Base-by-base conservation (phyloP, 2,113 vertebrate genomes). In the Willisornis vidua region DNA sequence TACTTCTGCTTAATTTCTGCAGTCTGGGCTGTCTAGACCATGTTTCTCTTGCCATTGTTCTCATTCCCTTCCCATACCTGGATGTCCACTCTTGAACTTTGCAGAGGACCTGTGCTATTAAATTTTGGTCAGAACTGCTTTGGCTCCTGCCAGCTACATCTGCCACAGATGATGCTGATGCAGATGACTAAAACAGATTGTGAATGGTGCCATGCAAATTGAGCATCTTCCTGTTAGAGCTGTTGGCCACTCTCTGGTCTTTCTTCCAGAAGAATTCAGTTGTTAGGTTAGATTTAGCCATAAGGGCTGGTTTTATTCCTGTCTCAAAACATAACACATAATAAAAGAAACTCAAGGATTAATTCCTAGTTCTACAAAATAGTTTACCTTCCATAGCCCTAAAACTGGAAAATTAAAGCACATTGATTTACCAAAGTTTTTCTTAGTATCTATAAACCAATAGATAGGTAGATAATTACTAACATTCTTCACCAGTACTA, bases 161-260 rank as follows among this genome's bases (percentile, higher is more conserved):
- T 72, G 10, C 18, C 33, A 17, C 1, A 28, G 54, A 18, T 1
- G 1, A 43, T 12, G 12, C 0, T 1, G 2, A 17, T 23, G 37
- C 8, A 25, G 10, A 33, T 29, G 17, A 54, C 43, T 7, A 33
- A 43, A 71, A 14, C 12, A 71, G 15, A 6, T 4, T 15, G 5
- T n/a, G 3, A 16, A 16, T 4, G 3, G 37, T n/a, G 19, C 15
- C 2, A 1, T 10, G 18, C 3, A 48, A 31, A 48, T 52, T 48
- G 23, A 41, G 4, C 4, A 22, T 18, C 8, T 71, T 59, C 31
- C 25, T 24, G 12, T 33, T 7, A 57, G 20, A 55, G 23, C 1
- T 55, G 8, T 51, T 3, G 1, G 37, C 9, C 0, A 0, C 19
- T 66, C 7, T 43, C 14, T 55, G 25, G 3, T 26, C 19, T 49